phyloP scores from a whole-genome alignment of 2,888 invertebrate species.

The Leptopilina myrica region DNA sequence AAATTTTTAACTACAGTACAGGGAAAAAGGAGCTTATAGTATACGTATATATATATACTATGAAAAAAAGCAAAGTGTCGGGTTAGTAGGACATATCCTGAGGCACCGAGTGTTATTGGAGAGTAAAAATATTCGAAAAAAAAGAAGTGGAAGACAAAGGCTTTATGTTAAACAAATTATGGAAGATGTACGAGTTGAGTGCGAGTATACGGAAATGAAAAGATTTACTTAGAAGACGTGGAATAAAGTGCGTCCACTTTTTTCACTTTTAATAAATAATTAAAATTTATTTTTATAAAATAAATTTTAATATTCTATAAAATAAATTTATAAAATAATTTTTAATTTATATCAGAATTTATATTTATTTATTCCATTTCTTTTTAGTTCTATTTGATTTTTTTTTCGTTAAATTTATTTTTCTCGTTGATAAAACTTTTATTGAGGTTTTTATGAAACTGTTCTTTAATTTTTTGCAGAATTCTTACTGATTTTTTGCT shows the following conservation, averaged over 20 bases:
- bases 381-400: background rate
- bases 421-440: too few species aligned
- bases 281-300: background rate
- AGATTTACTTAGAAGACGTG: background rate
- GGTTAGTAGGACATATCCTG: slow-evolving; percentile 17
- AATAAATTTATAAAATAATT: too few species aligned
- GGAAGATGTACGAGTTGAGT: slow-evolving; percentile 5
- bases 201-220: slow-evolving; percentile 1
- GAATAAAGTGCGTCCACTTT: background rate
- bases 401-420: background rate
- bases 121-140: background rate
- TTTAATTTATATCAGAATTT: too few species aligned
- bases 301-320: too few species aligned
- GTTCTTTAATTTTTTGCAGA: too few species aligned
- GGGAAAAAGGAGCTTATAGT: background rate
- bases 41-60: background rate
- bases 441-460: too few species aligned
- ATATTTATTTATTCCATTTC: too few species aligned
- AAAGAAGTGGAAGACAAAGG: slow-evolving; percentile 3
- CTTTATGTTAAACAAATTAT: slow-evolving; percentile 17
- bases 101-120: slow-evolving; percentile 2
- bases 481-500: too few species aligned
- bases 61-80: slow-evolving; percentile 4
- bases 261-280: background rate
- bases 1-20: background rate